Percentiles rank a stretch among this genome's conserved stretches.
These are phyloP conservation scores for Aurelia coerulea DNA, from an alignment of 30 jellyfish, hydroid and myxozoan species.

Conservation along the genomic window DNA sequence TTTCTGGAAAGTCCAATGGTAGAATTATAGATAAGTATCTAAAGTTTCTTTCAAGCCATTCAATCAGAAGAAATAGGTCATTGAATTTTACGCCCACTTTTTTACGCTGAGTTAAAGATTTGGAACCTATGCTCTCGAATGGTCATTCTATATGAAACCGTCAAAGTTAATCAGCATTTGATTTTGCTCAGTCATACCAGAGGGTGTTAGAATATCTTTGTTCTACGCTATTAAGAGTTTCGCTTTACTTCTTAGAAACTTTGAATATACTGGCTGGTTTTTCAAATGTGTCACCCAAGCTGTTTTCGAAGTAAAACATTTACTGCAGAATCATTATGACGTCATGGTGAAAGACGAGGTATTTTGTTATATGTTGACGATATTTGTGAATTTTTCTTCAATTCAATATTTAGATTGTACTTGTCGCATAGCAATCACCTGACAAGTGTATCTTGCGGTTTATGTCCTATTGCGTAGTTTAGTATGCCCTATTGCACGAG, in stretches of 20 bases:
- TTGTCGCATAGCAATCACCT: neutral
- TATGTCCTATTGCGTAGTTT: too few relatives aligned
- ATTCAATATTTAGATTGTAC: neutral
- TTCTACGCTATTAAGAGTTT: neutral
- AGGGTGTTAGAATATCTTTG: neutral
- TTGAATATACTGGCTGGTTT: constrained; percentile 61
- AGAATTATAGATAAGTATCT: too few relatives aligned
- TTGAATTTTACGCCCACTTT: too few relatives aligned
- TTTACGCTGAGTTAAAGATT: too few relatives aligned
- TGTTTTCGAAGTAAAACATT: constrained; percentile 29
- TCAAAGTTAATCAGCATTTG: neutral
- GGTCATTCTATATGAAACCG: neutral
- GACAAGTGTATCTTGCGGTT: too few relatives aligned
- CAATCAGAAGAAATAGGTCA: too few relatives aligned
- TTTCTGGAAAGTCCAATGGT: too few relatives aligned
- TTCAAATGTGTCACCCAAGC: constrained; percentile 71
- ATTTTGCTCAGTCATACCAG: neutral
- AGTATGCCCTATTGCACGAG: too few relatives aligned
- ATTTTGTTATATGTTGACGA: neutral
- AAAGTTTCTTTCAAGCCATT: too few relatives aligned
- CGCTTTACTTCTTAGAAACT: constrained; percentile 32
- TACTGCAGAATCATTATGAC: constrained; percentile 32
- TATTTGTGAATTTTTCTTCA: neutral
- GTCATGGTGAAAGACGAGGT: constrained; percentile 63
- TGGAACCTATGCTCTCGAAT: too few relatives aligned